A percentile compares a stretch with the other conserved stretches of the same genome.
Conservation (phyloP, 2,888 invertebrate species). For the Fragum sueziense region DNA sequence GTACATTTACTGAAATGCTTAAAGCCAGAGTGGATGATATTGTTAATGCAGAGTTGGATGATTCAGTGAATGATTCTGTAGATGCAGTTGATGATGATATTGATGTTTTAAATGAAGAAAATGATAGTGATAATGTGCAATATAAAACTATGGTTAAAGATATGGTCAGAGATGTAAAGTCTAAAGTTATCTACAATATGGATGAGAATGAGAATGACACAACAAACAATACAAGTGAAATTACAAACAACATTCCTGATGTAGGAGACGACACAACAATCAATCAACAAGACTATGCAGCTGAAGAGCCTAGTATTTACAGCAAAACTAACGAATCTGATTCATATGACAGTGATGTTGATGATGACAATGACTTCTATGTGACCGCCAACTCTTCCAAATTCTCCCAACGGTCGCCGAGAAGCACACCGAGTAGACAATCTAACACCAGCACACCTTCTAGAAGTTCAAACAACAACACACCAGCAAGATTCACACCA, state of each 20-base stretch:
- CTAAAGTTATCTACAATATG: constrained; percentile 16
- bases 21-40: constrained; percentile 39
- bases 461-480: constrained; percentile 31
- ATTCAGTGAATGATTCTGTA: not conserved
- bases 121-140: constrained; percentile 12
- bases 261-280: not conserved
- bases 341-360: constrained; percentile 2
- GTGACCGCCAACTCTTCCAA: constrained; percentile 13
- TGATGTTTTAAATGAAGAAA: constrained; percentile 8
- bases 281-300: not conserved
- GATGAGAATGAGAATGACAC: constrained; percentile 16
- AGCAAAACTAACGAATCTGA: constrained; percentile 34
- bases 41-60: constrained; percentile 16
- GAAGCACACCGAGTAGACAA: constrained; percentile 16
- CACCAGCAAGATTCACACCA: constrained; percentile 24
- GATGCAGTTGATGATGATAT: not conserved
- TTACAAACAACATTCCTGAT: not conserved
- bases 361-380: constrained; percentile 21
- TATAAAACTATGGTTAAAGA: constrained; percentile 13
- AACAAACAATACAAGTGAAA: not conserved
- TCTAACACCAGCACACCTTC: constrained; percentile 32
- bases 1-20: constrained; percentile 45
- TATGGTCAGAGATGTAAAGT: constrained; percentile 9
- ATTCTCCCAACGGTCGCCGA: constrained; percentile 8
- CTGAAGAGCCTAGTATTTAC: constrained; percentile 54